phyloP scores from a whole-genome alignment of 2,888 invertebrate species.

The Scaptomyza cyrtandrae region DNA sequence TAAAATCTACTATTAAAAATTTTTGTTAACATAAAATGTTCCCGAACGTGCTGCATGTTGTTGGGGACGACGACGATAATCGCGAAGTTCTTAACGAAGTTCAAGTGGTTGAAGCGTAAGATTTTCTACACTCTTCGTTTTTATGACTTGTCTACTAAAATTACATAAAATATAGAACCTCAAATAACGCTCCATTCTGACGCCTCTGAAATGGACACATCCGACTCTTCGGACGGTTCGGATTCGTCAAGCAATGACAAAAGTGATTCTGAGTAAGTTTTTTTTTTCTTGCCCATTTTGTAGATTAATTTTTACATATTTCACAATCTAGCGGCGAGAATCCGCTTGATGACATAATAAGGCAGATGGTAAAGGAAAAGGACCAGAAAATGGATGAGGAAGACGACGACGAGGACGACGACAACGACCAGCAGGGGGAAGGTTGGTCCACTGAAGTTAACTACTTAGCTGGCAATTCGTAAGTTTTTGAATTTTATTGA shows the following conservation, averaged over 20 bases:
- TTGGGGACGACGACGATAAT: constrained; percentile 52
- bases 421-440: neutral
- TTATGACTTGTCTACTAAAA: neutral
- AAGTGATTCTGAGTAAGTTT: constrained; percentile 27
- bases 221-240: neutral
- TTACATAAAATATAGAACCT: neutral
- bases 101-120: constrained; percentile 3
- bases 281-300: neutral
- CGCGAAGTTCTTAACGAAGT: neutral
- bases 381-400: neutral
- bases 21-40: neutral
- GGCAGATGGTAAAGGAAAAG: no score
- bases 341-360: no score
- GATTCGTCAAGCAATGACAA: constrained; percentile 1
- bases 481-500: constrained; percentile 9
- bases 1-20: no score
- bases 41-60: constrained; percentile 44
- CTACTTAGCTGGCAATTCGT: constrained; percentile 40
- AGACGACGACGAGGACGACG: neutral
- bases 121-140: neutral
- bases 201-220: neutral
- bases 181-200: no score
- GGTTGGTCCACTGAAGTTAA: constrained; percentile 21
- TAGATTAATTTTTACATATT: neutral
- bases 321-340: no score